phyloP scores from a whole-genome alignment of 2,888 invertebrate species.

The Orgyia antiqua region DNA sequence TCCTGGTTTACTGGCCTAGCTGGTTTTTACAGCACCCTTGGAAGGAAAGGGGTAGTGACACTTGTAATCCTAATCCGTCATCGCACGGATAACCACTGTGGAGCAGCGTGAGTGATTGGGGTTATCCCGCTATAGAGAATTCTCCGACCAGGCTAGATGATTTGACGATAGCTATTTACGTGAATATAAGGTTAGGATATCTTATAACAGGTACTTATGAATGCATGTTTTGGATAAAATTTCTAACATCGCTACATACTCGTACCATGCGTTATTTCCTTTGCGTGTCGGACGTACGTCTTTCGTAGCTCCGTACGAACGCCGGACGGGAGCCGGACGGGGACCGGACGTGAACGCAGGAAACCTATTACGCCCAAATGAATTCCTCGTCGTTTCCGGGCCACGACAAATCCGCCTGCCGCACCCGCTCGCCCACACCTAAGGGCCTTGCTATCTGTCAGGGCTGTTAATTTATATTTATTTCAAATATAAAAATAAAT shows the following conservation, averaged over 20 bases:
- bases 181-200: too few relatives aligned
- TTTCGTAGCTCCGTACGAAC: conserved; percentile 45
- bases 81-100: too few relatives aligned
- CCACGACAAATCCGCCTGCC: conserved; percentile 66
- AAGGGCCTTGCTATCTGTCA: conserved; percentile 46
- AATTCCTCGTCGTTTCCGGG: conserved; percentile 73
- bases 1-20: too few relatives aligned
- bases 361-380: conserved; percentile 78
- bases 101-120: too few relatives aligned
- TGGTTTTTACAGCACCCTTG: too few relatives aligned
- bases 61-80: too few relatives aligned
- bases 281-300: conserved; percentile 55
- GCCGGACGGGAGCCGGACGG: conserved; percentile 59
- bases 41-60: too few relatives aligned
- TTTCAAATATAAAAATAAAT: neutral
- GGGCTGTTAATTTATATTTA: conserved; percentile 32
- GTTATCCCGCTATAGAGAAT: too few relatives aligned
- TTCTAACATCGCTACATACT: conserved; percentile 27
- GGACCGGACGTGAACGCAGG: conserved; percentile 66
- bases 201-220: too few relatives aligned
- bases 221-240: conserved; percentile 9
- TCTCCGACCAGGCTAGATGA: too few relatives aligned
- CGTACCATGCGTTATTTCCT: conserved; percentile 47
- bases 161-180: too few relatives aligned
- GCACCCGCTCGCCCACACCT: conserved; percentile 58